Base-by-base conservation (phyloP, 2,113 vertebrate species). In the Bambusicola thoracicus region DNA sequence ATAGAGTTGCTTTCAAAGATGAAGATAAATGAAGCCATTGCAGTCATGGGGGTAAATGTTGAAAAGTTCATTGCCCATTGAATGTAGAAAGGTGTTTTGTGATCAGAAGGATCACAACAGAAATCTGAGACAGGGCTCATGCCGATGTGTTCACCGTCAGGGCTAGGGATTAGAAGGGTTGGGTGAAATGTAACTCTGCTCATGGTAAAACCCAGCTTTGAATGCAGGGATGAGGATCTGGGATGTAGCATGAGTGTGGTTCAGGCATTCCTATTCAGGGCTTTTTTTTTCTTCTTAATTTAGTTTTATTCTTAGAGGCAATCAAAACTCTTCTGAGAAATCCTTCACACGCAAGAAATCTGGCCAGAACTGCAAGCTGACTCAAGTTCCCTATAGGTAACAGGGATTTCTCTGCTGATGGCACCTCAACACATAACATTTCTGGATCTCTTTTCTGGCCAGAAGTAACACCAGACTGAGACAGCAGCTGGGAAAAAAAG, bases 11-110 rank as follows among this genome's bases (percentile, higher is more conserved):
- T 94, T 96, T 87, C 91, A 96, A 93, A 93, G 93, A 91, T 68
- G 79, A 97, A 96, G 96, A 97, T 94, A 96, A 97, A 97, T 96
- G 87, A 67, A 94, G 81, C 85, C 86, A 46, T 90, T 87, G 49
- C 21, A 86, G 76, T 58, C 85, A 93, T 76, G 72, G 67, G 48
- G 93, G 92, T 95, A 91, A 84, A 89, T 55, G 80, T 74, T 81
- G 90, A 81, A 93, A 92, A 55, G 66, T 79, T 93, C 74, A 90
- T 94, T 96, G 94, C 93, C 81, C 91, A 91, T 19, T 61, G 80
- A 75, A 18, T 41, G 67, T 83, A 58, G 67, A 91, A 76, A 62
- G 56, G 62, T 87, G 41, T 87, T 82, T 85, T 83, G 38, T 30
- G 38, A 69, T 77, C 46, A 56, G 87, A 93, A 92, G 36, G 55